Evolutionary conservation across 2,113 vertebrate species (phyloP).

Genomic region (Psephotus haematonotus): DNA sequence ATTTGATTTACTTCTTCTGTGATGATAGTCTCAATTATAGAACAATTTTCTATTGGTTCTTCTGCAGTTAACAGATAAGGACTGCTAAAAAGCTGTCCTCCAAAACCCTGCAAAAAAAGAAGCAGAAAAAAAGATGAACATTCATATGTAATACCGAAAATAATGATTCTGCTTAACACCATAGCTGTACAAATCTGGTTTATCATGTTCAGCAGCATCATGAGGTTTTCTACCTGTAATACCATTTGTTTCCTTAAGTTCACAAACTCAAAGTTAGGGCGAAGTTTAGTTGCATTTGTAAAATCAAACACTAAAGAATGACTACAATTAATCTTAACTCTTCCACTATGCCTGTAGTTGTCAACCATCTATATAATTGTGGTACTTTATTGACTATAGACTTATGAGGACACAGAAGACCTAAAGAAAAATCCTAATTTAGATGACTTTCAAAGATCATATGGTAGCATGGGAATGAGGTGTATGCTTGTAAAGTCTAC

Average conservation of each 20-base stretch:
- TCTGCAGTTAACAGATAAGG: conserved; percentile 34
- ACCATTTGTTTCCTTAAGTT: not conserved
- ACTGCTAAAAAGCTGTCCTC: not conserved
- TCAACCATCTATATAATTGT: not conserved
- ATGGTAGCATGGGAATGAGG: not conserved
- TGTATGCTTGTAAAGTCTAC: not conserved
- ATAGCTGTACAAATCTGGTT: not conserved
- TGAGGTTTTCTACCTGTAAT: not conserved
- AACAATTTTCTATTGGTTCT: conserved; percentile 57
- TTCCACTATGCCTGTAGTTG: not conserved
- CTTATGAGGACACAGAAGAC: not conserved
- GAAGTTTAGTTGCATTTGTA: not conserved
- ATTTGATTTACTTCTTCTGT: not conserved
- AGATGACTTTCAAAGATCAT: not conserved
- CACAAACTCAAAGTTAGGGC: not conserved
- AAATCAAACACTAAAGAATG: not conserved
- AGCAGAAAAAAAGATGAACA: not conserved
- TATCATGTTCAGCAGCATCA: not conserved
- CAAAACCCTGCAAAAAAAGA: conserved; percentile 50
- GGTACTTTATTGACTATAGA: not conserved
- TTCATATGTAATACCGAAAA: not conserved
- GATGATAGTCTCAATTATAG: conserved; percentile 33
- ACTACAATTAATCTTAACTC: not conserved
- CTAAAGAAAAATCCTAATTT: not conserved
- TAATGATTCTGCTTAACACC: not conserved